Base-by-base conservation (phyloP, 2,113 vertebrate species). In the Ellobius talpinus region DNA sequence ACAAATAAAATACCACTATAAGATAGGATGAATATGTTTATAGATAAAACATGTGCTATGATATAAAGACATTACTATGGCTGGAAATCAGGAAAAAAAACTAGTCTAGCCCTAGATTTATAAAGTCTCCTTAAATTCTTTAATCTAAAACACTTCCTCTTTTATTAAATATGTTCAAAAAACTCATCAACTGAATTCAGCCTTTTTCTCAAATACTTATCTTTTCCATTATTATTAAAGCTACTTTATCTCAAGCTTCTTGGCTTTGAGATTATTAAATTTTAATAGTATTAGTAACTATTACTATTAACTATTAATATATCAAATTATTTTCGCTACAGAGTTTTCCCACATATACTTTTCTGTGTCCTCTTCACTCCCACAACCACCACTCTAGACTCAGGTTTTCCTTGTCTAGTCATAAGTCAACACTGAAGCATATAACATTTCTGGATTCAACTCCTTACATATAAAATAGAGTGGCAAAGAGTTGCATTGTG, bases 131-230 rank as follows among this genome's bases (percentile, higher is more conserved):
- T 77, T 73, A 31, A 84, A 3, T 55, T 52, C 82, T 77, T 92
- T 79, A 86, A 90, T 87, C 24, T 94, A 91, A 97, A 97, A 93
- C 10, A 94, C 36, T 87, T 88, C 52, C 39, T 84, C 61, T 95
- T 94, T 76, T 39, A 77, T 89, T 23, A 96, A 86, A 65, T 65
- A 86, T 55, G 17, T 65, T 92, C 26, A 95, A 94, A 94, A 94
- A 94, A 94, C 92, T 93, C 76, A 90, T 84, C 45, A 74, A 55
- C 26, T 86, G 26, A 70, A 36, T 36, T 70, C 11, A 70, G 95
- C 72, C n/a, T 90, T 92, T 87, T 82, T 72, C 24, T 95, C 61
- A 95, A 86, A 94, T 89, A 87, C 45, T n/a, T 68, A 39, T 72
- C 63, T 63, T 89, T 36, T 55, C 33, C n/a, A 84, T 87, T 93